These are phyloP conservation scores for Gadopsis bispinosus DNA, from an alignment of 2,797 vertebrate genomes.

Conservation along the genomic window DNA sequence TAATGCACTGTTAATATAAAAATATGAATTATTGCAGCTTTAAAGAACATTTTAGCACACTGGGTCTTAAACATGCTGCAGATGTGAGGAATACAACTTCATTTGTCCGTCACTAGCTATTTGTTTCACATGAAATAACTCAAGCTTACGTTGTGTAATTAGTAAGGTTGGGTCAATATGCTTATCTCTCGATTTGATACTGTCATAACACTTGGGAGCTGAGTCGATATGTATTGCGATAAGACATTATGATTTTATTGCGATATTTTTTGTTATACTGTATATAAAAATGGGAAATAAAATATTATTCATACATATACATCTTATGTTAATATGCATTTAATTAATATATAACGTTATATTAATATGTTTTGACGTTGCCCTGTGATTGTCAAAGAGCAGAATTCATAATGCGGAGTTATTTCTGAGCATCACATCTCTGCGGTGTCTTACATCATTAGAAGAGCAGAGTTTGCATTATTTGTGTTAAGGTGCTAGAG, in stretches of 20 bases:
- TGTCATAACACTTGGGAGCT: too few species aligned
- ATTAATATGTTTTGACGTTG: too few species aligned
- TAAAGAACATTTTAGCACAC: background rate
- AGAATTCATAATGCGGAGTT: slow-evolving; percentile 1
- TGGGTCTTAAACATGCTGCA: background rate
- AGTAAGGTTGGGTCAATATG: background rate
- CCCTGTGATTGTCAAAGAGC: background rate
- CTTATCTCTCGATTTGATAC: too few species aligned
- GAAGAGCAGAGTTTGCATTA: background rate
- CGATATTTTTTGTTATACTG: too few species aligned
- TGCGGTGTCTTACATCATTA: slow-evolving; percentile 14
- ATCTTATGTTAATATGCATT: too few species aligned
- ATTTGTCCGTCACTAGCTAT: background rate
- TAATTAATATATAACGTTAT: too few species aligned
- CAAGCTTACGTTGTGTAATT: background rate
- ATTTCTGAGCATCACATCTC: slow-evolving; percentile 6
- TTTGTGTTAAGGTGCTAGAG: slow-evolving; percentile 13
- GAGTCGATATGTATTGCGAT: too few species aligned
- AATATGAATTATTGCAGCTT: background rate
- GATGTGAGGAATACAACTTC: background rate
- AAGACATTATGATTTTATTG: too few species aligned
- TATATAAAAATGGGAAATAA: too few species aligned
- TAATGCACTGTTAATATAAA: background rate
- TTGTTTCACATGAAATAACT: background rate
- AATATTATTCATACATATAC: too few species aligned